Percentiles rank a stretch among this genome's conserved stretches.
Conservation (phyloP, 2,113 vertebrate genomes). For the Dasyornis broadbenti region DNA sequence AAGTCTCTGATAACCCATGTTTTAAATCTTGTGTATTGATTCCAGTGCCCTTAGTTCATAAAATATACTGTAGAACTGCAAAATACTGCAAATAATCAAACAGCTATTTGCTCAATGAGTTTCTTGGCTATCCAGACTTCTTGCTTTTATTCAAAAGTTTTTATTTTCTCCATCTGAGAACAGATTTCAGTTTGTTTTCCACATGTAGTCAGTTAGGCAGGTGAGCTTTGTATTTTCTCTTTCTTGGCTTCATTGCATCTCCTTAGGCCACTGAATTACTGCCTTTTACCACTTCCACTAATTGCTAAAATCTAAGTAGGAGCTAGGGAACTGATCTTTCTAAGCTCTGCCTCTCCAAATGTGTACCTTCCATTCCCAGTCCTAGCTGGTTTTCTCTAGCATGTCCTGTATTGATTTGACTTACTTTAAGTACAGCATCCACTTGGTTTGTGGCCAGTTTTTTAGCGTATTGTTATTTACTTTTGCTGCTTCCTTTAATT, state of each 20-base stretch:
- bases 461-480: not conserved
- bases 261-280: not conserved
- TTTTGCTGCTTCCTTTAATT: slow-evolving; percentile 26
- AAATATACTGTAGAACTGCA: not conserved
- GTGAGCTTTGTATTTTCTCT: not conserved
- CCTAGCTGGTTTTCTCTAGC: not conserved
- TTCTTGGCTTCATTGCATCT: not conserved
- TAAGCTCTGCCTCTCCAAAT: not conserved
- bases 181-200: not conserved
- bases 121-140: not conserved
- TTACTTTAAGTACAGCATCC: not conserved
- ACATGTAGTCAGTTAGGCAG: not conserved
- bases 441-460: not conserved
- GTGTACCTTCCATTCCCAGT: not conserved
- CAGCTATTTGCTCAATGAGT: not conserved
- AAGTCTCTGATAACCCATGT: not conserved
- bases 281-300: not conserved
- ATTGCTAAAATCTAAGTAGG: not conserved
- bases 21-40: not conserved
- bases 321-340: not conserved
- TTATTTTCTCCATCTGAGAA: not conserved
- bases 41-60: not conserved
- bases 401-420: not conserved
- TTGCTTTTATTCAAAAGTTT: not conserved
- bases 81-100: not conserved